Base-by-base conservation (phyloP, 2,888 invertebrate genomes). In the Leptarthrus brevirostris region DNA sequence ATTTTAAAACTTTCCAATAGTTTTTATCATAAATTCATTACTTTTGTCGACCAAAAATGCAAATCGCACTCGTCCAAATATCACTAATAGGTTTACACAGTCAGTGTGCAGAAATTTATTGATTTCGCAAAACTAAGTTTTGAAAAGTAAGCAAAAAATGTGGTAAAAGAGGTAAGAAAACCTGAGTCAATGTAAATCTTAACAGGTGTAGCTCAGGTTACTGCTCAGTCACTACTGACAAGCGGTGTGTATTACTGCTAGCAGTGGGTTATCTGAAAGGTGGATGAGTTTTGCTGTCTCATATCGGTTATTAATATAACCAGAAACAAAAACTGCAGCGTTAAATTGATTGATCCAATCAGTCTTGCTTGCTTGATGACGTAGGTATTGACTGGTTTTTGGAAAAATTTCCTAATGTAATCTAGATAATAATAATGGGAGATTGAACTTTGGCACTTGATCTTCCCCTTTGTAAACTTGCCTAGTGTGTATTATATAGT, bases 351-450 rank as follows among this genome's bases (percentile, higher is more conserved):
- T 14, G 16, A 14, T 30, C 30, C 30, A 30, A 56, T 30, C 56
- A 26, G 8, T 56, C 14, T 26, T 30, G 30, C 16, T 56, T 30
- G 4, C n/a, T n/a, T n/a, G n/a, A n/a, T n/a, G n/a, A n/a, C n/a
- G n/a, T n/a, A n/a, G n/a, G n/a, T n/a, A n/a, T 14, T 16, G 30
- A 56, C 56, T 56, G 56, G 56, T 56, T 56, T 54, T 44, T 54
- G 1, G 8, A 24, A 26, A 20, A 54, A 54, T 54, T 54, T 56
- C 16, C 26, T 30, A 30, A 56, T 30, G 56, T 56, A 56, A 56
- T 14, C 2, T 44, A n/a, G 4, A 56, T 16, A 16, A 16, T 14
- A 26, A 14, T 14, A 22, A 8, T 56, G 56, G 56, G 24, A 56
- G 26, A 56, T 10, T 26, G 56, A 26, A 56, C 56, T 56, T 30